Evolutionary conservation across 2,888 invertebrate species (phyloP).

Genomic region (Metellina segmentata): DNA sequence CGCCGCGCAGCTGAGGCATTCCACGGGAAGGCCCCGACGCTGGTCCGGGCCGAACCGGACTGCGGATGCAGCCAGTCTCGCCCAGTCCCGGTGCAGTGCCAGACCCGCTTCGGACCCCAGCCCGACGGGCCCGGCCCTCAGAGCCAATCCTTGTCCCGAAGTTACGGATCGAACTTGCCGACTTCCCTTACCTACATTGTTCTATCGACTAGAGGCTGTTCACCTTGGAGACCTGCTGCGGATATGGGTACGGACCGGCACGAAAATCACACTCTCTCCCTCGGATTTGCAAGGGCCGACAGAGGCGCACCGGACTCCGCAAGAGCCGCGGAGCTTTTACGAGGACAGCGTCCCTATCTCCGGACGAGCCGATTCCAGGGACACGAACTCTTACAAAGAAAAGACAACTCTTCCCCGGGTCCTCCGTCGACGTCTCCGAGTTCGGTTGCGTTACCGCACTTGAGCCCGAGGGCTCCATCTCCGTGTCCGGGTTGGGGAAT

Average conservation of each 20-base stretch:
- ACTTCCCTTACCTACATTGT: constrained; percentile 87
- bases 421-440: too few relatives aligned
- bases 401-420: constrained; percentile 82
- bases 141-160: constrained; percentile 88
- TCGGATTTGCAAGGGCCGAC: too few relatives aligned
- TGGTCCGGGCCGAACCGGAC: constrained; percentile 78
- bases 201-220: constrained; percentile 86
- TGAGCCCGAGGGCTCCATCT: too few relatives aligned
- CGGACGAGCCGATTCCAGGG: constrained; percentile 82
- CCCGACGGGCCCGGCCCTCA: constrained; percentile 86
- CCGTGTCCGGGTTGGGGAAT: too few relatives aligned
- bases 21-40: constrained; percentile 79
- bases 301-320: too few relatives aligned
- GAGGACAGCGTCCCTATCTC: constrained; percentile 80
- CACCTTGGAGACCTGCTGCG: constrained; percentile 89
- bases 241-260: constrained; percentile 83
- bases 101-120: constrained; percentile 83
- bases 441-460: too few relatives aligned
- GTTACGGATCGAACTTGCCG: constrained; percentile 85
- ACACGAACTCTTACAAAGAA: constrained; percentile 81
- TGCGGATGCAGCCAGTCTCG: too few relatives aligned
- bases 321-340: constrained; percentile 81
- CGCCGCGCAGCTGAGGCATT: constrained; percentile 79
- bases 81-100: constrained; percentile 79
- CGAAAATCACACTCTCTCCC: constrained; percentile 76